Evolutionary conservation across 2,113 vertebrate species (phyloP).

Genomic region (Orycteropus afer): DNA sequence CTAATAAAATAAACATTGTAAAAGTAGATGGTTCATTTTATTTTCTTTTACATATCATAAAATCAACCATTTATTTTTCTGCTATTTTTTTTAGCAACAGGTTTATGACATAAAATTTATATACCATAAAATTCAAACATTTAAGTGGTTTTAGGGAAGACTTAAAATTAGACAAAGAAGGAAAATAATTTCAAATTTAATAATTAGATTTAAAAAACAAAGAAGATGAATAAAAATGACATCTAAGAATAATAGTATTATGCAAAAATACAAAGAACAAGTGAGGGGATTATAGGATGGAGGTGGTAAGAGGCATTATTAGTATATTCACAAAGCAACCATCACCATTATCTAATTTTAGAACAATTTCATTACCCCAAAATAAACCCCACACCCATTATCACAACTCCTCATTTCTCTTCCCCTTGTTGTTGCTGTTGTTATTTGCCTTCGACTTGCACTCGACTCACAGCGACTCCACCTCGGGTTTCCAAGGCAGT

Average conservation of each 20-base stretch:
- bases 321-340: background rate
- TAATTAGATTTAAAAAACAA: background rate
- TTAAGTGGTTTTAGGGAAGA: background rate
- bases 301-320: too few species aligned
- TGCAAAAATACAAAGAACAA: conserved; percentile 8
- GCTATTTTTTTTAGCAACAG: background rate
- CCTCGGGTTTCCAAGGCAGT: too few species aligned
- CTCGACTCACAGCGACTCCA: too few species aligned
- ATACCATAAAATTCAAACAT: too few species aligned
- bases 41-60: too few species aligned
- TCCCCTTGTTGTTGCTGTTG: background rate
- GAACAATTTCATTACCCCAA: too few species aligned
- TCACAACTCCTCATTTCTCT: background rate
- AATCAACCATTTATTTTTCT: too few species aligned
- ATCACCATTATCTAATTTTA: too few species aligned
- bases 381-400: background rate
- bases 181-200: conserved; percentile 26
- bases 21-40: too few species aligned
- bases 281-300: too few species aligned
- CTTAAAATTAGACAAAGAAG: background rate
- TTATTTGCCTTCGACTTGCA: too few species aligned
- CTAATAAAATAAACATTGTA: too few species aligned
- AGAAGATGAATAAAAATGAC: background rate
- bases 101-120: conserved; percentile 32
- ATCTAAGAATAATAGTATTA: background rate